Percentiles rank a stretch among this genome's conserved stretches.
These are phyloP conservation scores for Acholoe squamosa DNA, from an alignment of 2,888 invertebrate genomes.

Conservation along the genomic window DNA sequence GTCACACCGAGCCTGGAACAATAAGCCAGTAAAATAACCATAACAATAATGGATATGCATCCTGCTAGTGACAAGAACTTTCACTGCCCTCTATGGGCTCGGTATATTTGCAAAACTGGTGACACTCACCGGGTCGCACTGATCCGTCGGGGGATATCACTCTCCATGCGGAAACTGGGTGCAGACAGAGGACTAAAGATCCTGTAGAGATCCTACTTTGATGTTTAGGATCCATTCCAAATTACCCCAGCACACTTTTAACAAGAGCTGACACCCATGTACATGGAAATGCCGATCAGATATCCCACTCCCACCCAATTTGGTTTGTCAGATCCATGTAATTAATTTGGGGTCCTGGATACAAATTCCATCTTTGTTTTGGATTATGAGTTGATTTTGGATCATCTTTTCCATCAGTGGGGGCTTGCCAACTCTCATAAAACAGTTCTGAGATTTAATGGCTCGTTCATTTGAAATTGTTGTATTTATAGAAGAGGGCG, in stretches of 20 bases:
- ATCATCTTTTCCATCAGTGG: background rate
- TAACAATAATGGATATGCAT: background rate
- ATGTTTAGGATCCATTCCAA: constrained; percentile 27
- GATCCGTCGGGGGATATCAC: background rate
- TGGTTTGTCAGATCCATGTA: background rate
- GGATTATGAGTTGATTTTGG: background rate
- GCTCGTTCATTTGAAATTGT: too few species aligned
- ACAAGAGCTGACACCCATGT: background rate
- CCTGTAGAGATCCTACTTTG: background rate
- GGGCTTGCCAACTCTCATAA: background rate
- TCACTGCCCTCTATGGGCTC: background rate
- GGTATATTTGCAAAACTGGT: background rate
- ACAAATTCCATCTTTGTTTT: background rate
- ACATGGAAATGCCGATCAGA: background rate
- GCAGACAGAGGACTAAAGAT: background rate
- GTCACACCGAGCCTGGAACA: background rate
- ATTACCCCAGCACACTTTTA: background rate
- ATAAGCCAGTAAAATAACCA: background rate
- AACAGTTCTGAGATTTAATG: too few species aligned
- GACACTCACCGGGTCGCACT: constrained; percentile 20
- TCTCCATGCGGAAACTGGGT: background rate
- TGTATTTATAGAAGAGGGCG: too few species aligned
- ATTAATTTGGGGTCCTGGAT: background rate
- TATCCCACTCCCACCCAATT: background rate
- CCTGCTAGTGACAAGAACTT: background rate